Evolutionary conservation across 2,888 invertebrate genomes (phyloP), one percentile per base, ranked within the genome.

Genomic region (Eudemis profundana): DNA sequence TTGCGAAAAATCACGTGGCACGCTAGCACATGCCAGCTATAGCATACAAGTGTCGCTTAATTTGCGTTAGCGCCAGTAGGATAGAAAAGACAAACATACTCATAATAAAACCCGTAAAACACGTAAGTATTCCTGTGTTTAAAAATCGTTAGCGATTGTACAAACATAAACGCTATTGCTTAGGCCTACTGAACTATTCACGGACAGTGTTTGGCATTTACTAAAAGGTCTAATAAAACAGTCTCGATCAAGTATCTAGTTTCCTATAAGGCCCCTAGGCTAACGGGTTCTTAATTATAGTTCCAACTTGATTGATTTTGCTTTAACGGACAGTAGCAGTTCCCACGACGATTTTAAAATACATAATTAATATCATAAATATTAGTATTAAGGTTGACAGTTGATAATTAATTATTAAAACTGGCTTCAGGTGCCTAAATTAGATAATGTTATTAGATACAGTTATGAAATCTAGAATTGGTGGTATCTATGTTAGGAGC

Each of bases 391-490:
- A 56, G 19, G 14, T 49, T 56, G 63, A 56, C 49, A 56, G 49
- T 33, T 42, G 33, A 21, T 49, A 49, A 56, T 63, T 56, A 63
- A 56, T 56, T 40, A 51, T 14, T 12, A 40, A 33, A 61, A 56
- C 47, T 29, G 33, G 29, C 49, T 63, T 56, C 36, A 33, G 33
- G 14, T 47, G 38, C 47, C 49, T 14, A 49, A 63, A 21, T 38
- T 40, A 54, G 53, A 40, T 54, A 51, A 33, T 38, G 59, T 47
- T 44, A 53, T 61, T 49, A 49, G 21, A 19, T 49, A 8, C 17
- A 38, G 38, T 62, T 49, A 49, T 40, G 63, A 63, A 63, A 63
- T 40, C 63, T 49, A 49, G 63, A 56, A 19, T 63, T 15, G 56
- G 29, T 12, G 8, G 19, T n/a, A 57, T 62, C 38, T 14, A 23